Evolutionary conservation across 2,797 vertebrate species (phyloP).

Genomic region (Telmatherina bonti): DNA sequence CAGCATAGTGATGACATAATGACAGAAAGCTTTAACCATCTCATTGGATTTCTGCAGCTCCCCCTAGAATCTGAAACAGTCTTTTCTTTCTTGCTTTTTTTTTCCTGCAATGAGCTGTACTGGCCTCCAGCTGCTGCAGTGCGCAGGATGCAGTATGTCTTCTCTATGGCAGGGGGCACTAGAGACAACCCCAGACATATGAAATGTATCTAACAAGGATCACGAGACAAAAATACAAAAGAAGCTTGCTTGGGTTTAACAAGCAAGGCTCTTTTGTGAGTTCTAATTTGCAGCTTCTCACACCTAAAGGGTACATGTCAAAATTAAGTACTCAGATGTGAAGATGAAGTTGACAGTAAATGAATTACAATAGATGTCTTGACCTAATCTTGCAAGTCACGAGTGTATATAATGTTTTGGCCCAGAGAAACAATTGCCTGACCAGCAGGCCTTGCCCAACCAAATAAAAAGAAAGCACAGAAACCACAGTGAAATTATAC

Average conservation of each 20-base stretch:
- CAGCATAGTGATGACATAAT: slow-evolving; percentile 10
- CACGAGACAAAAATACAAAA: not conserved
- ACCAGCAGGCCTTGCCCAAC: not conserved
- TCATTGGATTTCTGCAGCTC: slow-evolving; percentile 11
- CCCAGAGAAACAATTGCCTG: not conserved
- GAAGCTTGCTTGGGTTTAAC: not conserved
- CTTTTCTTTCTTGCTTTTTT: not conserved
- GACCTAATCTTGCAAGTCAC: slow-evolving; percentile 6
- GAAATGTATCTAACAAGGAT: not conserved
- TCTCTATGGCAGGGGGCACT: slow-evolving; percentile 41
- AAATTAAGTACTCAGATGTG: slow-evolving; percentile 2
- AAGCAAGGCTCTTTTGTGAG: slow-evolving; percentile 1
- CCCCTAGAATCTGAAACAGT: not conserved
- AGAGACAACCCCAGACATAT: slow-evolving; percentile 17
- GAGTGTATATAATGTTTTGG: not conserved
- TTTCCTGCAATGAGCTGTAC: slow-evolving; percentile 11
- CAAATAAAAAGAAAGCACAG: not conserved
- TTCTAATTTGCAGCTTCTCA: slow-evolving; percentile 8
- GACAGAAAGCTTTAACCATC: slow-evolving; percentile 1
- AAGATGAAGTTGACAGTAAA: not conserved
- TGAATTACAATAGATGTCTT: slow-evolving; percentile 3
- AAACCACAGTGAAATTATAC: slow-evolving; percentile 4
- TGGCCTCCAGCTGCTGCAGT: slow-evolving; percentile 42
- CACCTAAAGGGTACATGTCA: not conserved
- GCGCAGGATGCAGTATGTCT: slow-evolving; percentile 27